Evolutionary conservation across 2,888 invertebrate species (phyloP).

Genomic region (Pheosia gnoma): DNA sequence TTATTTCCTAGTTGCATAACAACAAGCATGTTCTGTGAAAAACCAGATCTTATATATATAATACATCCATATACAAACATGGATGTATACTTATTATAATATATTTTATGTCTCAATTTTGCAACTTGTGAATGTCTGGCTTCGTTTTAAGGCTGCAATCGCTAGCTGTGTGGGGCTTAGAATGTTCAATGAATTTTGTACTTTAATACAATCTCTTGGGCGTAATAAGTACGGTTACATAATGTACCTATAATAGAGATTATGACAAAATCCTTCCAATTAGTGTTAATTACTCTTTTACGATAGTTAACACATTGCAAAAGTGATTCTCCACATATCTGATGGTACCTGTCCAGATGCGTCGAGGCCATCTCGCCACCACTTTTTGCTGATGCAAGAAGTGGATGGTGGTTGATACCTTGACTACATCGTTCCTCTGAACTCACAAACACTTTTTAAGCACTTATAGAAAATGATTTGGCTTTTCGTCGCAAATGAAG

Average conservation of each 20-base stretch:
- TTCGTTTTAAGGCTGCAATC: slow-evolving; percentile 22
- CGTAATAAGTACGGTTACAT: neutral
- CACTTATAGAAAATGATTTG: no score
- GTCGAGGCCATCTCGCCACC: no score
- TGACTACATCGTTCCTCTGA: no score
- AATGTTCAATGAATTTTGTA: slow-evolving; percentile 26
- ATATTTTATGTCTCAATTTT: slow-evolving; percentile 32
- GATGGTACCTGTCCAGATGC: no score
- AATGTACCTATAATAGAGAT: neutral
- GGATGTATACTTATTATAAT: slow-evolving; percentile 15
- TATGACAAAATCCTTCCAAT: neutral
- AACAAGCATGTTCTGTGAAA: slow-evolving; percentile 19
- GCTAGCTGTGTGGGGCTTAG: slow-evolving; percentile 30
- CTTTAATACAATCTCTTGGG: slow-evolving; percentile 22
- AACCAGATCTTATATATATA: slow-evolving; percentile 1
- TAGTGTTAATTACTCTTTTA: neutral
- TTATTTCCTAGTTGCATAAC: slow-evolving; percentile 19
- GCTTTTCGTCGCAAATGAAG: no score
- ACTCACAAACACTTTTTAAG: no score
- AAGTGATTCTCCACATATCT: no score
- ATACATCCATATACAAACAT: slow-evolving; percentile 5
- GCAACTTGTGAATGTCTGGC: slow-evolving; percentile 34
- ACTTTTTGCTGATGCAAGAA: no score
- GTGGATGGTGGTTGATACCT: no score
- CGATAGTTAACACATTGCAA: neutral